Conservation (phyloP, 2,888 invertebrate genomes). For the Caradrina clavipalpis region DNA sequence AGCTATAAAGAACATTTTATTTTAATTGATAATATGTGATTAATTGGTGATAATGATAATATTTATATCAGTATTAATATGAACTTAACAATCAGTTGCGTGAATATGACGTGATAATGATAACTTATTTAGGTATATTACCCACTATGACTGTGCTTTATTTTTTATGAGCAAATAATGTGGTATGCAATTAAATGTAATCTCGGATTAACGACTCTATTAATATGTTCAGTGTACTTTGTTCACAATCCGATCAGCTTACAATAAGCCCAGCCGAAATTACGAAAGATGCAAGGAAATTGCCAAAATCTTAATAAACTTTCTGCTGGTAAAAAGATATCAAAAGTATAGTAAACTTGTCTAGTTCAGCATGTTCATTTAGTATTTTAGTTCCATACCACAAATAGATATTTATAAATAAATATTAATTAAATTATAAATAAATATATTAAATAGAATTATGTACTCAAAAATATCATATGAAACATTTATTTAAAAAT, state of each 20-base stretch:
- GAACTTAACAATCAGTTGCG: background rate
- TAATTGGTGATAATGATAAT: conserved; percentile 11
- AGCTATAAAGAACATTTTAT: too few species aligned
- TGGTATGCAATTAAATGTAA: background rate
- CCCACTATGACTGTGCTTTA: conserved; percentile 3
- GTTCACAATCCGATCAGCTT: background rate
- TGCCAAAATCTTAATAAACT: too few species aligned
- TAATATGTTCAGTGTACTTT: background rate
- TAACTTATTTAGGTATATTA: background rate
- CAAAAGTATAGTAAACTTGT: background rate
- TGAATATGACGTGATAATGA: conserved; percentile 1
- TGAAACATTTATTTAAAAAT: too few species aligned
- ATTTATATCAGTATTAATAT: conserved; percentile 22
- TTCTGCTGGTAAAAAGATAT: too few species aligned
- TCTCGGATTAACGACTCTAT: conserved; percentile 12
- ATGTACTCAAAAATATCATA: too few species aligned
- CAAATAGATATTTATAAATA: too few species aligned
- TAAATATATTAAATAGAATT: too few species aligned
- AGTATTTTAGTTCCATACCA: background rate
- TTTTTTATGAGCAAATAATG: background rate
- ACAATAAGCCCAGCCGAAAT: background rate
- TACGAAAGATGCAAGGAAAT: background rate
- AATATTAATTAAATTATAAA: too few species aligned
- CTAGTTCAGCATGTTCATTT: background rate
- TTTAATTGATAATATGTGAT: background rate